A percentile compares a stretch with the other conserved stretches of the same genome.
Conservation (phyloP, 2,888 invertebrate genomes). For the Catotricha subobsoleta region DNA sequence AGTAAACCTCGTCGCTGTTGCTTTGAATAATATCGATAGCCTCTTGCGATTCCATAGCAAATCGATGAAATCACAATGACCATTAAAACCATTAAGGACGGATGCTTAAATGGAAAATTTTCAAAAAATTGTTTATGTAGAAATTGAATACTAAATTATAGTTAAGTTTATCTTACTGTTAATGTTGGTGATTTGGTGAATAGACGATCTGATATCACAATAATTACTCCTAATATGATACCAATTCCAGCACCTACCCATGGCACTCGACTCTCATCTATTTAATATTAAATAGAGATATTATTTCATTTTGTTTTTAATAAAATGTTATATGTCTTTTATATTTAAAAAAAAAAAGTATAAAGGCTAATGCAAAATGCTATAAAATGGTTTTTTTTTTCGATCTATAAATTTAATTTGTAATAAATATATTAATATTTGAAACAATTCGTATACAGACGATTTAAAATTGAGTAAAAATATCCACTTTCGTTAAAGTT, state of each 20-base stretch:
- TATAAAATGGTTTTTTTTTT: neutral
- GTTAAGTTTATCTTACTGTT: neutral
- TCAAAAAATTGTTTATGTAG: slow-evolving; percentile 7
- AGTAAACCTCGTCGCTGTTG: slow-evolving; percentile 34
- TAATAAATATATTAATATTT: neutral
- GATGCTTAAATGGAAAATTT: slow-evolving; percentile 37
- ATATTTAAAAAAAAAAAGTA: no score
- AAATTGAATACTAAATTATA: slow-evolving; percentile 5
- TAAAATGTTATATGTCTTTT: no score
- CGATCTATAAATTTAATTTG: neutral
- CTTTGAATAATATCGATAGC: slow-evolving; percentile 34
- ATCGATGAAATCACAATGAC: slow-evolving; percentile 46
- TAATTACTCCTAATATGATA: slow-evolving; percentile 40
- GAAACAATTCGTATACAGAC: neutral
- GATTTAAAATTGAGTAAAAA: no score
- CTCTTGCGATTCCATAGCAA: slow-evolving; percentile 48
- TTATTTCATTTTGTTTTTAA: neutral
- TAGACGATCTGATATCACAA: slow-evolving; percentile 50
- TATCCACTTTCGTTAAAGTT: no score
- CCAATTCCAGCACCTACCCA: slow-evolving; percentile 61
- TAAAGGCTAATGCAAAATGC: no score
- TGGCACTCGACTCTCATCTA: slow-evolving; percentile 51
- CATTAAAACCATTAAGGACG: slow-evolving; percentile 49
- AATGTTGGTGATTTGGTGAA: slow-evolving; percentile 42
- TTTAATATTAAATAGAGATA: slow-evolving; percentile 14